These are phyloP conservation scores for Todiramphus saurophagus DNA, from an alignment of 2,113 vertebrate genomes.

Conservation along the genomic window DNA sequence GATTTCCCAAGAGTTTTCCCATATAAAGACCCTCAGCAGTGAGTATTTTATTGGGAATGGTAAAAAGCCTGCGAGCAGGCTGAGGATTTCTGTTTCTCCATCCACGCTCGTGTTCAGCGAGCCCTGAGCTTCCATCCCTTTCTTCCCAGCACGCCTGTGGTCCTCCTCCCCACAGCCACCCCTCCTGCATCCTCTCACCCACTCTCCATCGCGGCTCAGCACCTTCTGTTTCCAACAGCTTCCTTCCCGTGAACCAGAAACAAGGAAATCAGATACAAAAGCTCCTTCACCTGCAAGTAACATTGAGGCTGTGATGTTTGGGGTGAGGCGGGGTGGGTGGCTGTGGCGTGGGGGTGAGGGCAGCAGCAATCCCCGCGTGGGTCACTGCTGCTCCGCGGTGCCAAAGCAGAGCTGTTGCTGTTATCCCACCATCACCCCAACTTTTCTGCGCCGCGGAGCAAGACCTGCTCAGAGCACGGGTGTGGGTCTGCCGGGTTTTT, in stretches of 20 bases:
- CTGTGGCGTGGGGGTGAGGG: background rate
- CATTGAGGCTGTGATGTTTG: background rate
- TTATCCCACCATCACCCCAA: background rate
- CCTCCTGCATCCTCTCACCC: background rate
- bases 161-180: fast-evolving
- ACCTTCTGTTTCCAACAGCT: background rate
- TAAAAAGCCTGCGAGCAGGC: background rate
- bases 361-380: background rate
- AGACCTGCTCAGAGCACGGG: background rate
- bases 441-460: background rate
- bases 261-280: slow-evolving; percentile 59
- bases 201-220: background rate
- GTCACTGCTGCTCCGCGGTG: background rate
- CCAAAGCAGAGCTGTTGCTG: background rate
- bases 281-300: slow-evolving; percentile 18
- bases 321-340: background rate
- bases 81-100: slow-evolving; percentile 8
- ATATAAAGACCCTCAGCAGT: background rate
- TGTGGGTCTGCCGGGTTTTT: background rate
- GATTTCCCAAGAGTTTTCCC: background rate
- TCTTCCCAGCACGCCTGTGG: background rate
- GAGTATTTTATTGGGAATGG: background rate
- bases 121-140: background rate
- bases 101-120: background rate
- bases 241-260: background rate